phyloP scores from a whole-genome alignment of 2,113 vertebrate species.

The Chlorodrepanis virens region DNA sequence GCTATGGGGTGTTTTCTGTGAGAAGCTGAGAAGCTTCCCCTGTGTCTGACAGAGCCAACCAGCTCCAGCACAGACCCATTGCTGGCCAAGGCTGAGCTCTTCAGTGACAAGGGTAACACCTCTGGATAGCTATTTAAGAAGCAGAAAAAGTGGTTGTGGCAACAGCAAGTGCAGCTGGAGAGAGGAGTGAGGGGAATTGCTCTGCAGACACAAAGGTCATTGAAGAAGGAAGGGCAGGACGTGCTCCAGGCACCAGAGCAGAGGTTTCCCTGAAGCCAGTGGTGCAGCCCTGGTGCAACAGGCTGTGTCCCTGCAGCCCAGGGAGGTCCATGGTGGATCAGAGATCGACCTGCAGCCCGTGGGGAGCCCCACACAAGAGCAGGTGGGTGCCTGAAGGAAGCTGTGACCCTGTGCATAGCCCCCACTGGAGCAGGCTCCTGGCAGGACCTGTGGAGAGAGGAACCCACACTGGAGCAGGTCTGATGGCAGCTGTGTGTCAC shows the following conservation, averaged over 20 bases:
- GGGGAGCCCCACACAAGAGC: background rate
- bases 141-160: background rate
- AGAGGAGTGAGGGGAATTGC: background rate
- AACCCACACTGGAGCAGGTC: background rate
- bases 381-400: background rate
- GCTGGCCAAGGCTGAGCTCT: background rate
- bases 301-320: background rate
- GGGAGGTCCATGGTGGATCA: background rate
- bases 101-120: background rate
- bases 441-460: background rate
- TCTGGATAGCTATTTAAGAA: background rate
- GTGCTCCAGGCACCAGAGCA: background rate
- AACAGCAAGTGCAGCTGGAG: background rate
- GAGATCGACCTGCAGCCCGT: background rate
- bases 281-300: background rate
- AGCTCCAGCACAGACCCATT: accelerated
- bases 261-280: background rate
- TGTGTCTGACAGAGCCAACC: background rate
- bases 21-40: background rate
- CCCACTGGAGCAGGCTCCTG: background rate
- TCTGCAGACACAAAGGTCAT: background rate
- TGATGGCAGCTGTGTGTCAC: background rate
- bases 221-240: background rate
- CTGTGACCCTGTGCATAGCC: background rate
- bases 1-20: background rate